These are phyloP conservation scores for Pangasius macronema DNA, from an alignment of 2,797 vertebrate species.

Conservation along the genomic window DNA sequence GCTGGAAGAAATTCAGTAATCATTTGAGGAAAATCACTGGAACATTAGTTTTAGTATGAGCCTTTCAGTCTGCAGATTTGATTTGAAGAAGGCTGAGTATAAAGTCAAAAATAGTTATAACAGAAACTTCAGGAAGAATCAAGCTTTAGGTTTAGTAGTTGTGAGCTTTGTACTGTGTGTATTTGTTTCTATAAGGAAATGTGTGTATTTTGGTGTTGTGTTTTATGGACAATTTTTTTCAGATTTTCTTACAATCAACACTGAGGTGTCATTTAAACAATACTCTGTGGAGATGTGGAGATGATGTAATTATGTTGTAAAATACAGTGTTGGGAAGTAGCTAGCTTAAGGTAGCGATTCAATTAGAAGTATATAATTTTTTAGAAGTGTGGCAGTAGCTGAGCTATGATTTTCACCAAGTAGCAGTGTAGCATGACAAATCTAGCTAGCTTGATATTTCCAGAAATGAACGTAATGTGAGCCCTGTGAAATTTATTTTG, in stretches of 20 bases:
- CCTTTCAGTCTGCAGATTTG: neutral
- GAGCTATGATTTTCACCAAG: neutral
- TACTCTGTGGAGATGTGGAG: neutral
- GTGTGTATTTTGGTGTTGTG: neutral
- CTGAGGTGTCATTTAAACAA: neutral
- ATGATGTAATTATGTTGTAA: neutral
- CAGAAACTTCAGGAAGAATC: neutral
- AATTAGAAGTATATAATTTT: neutral
- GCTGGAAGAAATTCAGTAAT: neutral
- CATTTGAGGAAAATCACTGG: neutral
- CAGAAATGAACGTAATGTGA: neutral
- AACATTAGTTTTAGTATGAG: neutral
- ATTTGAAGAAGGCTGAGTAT: neutral
- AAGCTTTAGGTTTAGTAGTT: neutral
- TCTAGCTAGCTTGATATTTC: neutral
- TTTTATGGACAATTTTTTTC: neutral
- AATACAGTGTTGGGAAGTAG: neutral
- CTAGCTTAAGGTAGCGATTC: neutral
- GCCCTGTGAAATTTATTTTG: neutral
- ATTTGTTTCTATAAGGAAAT: neutral
- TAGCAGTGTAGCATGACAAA: neutral
- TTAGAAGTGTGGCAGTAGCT: neutral
- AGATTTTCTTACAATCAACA: neutral
- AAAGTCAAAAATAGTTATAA: neutral
- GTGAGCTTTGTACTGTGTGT: neutral